phyloP scores from a whole-genome alignment of 53 echinoderm and acorn worm species.

The Zoroaster sp. region DNA sequence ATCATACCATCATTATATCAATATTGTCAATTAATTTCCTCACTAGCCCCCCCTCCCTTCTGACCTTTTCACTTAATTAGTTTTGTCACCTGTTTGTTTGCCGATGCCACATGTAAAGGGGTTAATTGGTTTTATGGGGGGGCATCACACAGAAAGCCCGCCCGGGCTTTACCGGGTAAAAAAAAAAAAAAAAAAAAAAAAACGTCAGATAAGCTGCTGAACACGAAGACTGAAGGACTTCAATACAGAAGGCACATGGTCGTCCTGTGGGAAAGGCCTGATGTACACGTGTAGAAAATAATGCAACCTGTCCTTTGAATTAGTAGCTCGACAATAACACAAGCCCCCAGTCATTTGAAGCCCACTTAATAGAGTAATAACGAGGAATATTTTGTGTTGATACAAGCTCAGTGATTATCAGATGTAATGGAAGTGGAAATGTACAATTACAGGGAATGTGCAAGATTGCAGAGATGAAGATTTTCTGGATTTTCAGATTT shows the following conservation, averaged over 20 bases:
- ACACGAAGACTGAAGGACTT: neutral
- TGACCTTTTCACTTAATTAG: conserved; percentile 43
- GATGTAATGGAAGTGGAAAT: no score
- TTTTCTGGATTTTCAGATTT: no score
- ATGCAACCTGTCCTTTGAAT: neutral
- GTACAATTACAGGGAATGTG: no score
- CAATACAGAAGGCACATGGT: neutral
- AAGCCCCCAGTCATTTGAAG: neutral
- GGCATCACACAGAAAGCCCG: neutral
- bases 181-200: no score
- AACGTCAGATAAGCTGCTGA: neutral
- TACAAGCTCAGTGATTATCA: no score
- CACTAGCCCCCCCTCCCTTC: neutral
- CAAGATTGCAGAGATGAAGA: no score
- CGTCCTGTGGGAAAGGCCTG: neutral
- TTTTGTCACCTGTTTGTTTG: conserved; percentile 57
- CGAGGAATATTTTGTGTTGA: neutral
- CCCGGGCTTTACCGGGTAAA: neutral
- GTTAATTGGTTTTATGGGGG: neutral
- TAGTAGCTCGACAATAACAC: neutral
- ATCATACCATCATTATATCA: conserved; percentile 3
- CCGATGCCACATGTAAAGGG: neutral
- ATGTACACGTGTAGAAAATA: neutral
- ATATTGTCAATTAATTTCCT: conserved; percentile 4
- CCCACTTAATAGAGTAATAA: neutral